These are phyloP conservation scores for Vombatus ursinus DNA, from an alignment of 2,113 vertebrate species.

Conservation along the genomic window DNA sequence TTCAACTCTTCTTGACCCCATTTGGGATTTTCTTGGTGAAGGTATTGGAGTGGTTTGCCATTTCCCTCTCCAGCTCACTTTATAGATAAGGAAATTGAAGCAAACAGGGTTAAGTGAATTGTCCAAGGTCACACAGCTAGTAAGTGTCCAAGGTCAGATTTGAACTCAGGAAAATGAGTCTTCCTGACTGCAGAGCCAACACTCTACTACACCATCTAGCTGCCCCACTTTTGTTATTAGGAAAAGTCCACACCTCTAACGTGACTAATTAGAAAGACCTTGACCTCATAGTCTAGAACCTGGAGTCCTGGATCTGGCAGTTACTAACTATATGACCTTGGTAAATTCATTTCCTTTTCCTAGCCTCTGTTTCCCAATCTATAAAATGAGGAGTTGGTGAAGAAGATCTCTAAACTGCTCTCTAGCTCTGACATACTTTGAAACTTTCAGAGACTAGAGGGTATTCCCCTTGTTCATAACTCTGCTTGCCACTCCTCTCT, in stretches of 20 bases:
- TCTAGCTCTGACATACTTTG: not conserved
- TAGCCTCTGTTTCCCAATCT: not conserved
- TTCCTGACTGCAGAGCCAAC: not conserved
- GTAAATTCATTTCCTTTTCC: not conserved
- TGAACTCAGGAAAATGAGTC: not conserved
- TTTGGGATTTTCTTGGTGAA: not conserved
- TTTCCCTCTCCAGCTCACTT: not conserved
- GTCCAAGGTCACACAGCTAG: not conserved
- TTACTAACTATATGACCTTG: not conserved
- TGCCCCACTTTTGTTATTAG: not conserved
- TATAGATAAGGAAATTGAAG: not conserved
- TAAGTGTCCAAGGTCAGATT: not conserved
- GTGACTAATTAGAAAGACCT: not conserved
- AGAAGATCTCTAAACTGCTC: not conserved
- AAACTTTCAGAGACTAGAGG: not conserved
- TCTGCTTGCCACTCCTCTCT: slow-evolving; percentile 36
- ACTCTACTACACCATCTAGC: not conserved
- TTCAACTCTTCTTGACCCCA: not conserved
- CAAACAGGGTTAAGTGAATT: not conserved
- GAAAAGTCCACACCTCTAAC: not conserved
- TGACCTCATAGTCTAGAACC: not conserved
- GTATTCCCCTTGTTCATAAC: not conserved
- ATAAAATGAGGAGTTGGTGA: not conserved
- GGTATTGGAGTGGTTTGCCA: not conserved
- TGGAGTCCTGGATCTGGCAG: not conserved